phyloP scores from a whole-genome alignment of 1,140 invertebrate genomes.

The Vanessa atalanta region DNA sequence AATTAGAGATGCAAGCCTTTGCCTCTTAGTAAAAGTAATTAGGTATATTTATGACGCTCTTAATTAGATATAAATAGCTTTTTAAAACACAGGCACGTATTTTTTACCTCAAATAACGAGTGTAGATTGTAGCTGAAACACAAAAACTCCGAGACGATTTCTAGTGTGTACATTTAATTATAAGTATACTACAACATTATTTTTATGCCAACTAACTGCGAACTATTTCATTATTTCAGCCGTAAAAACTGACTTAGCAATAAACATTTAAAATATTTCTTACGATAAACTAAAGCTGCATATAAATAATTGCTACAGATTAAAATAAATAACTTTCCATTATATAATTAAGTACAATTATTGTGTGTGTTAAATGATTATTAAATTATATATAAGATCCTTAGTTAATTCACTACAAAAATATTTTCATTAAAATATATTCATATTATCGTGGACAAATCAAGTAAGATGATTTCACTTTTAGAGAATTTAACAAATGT shows the following conservation, averaged over 20 bases:
- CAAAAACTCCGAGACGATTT: slow-evolving; percentile 22
- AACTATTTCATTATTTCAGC: slow-evolving; percentile 21
- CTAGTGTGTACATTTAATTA: slow-evolving; percentile 22
- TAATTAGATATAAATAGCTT: slow-evolving; percentile 13
- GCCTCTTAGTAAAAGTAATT: slow-evolving; percentile 13
- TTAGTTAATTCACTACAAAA: no score
- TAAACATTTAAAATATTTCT: slow-evolving; percentile 12
- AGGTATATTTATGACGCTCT: slow-evolving; percentile 11
- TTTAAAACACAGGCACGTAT: slow-evolving; percentile 3
- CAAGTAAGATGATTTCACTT: no score
- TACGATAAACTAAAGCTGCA: background rate
- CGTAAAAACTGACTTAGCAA: slow-evolving; percentile 4
- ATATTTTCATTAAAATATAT: no score
- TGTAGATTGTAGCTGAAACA: slow-evolving; percentile 12
- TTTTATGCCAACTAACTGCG: slow-evolving; percentile 27
- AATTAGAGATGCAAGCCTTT: slow-evolving; percentile 10
- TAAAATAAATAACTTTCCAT: no score
- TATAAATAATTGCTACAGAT: no score
- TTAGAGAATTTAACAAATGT: no score
- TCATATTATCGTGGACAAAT: no score
- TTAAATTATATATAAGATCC: no score
- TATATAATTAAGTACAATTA: no score
- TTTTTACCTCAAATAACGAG: slow-evolving; percentile 9
- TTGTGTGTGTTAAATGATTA: no score
- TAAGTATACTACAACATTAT: slow-evolving; percentile 19